phyloP scores from a whole-genome alignment of 1,140 invertebrate genomes.

The Psilanteris sp. region DNA sequence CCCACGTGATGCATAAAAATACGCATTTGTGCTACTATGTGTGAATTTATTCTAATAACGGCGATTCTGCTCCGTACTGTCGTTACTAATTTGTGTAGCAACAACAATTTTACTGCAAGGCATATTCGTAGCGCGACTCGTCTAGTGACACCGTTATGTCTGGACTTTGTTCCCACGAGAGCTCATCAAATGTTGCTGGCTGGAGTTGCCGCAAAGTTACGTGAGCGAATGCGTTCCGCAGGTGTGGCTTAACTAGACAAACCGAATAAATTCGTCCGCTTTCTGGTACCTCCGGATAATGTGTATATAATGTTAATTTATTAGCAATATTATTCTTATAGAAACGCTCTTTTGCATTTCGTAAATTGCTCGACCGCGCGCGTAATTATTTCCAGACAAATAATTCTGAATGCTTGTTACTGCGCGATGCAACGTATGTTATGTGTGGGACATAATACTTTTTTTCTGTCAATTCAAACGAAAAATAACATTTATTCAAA shows the following conservation, averaged over 20 bases:
- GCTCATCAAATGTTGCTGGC: slow-evolving; percentile 59
- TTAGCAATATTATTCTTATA: too few species aligned
- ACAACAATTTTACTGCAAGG: slow-evolving; percentile 48
- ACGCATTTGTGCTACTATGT: slow-evolving; percentile 25
- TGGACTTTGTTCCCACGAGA: slow-evolving; percentile 71
- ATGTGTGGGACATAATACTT: too few species aligned
- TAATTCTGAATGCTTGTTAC: too few species aligned
- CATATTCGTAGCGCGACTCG: slow-evolving; percentile 63
- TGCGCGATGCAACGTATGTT: too few species aligned
- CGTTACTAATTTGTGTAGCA: slow-evolving; percentile 45
- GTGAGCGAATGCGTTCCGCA: slow-evolving; percentile 45
- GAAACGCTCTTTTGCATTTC: too few species aligned
- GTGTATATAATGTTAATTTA: too few species aligned
- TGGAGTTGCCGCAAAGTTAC: slow-evolving; percentile 49
- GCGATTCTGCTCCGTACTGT: slow-evolving; percentile 46
- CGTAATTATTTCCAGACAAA: too few species aligned
- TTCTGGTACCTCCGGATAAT: too few species aligned
- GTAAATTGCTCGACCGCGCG: too few species aligned
- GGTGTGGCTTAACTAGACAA: slow-evolving; percentile 51
- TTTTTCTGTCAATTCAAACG: too few species aligned
- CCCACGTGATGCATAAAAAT: slow-evolving; percentile 10
- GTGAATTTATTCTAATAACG: slow-evolving; percentile 53
- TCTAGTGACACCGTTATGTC: slow-evolving; percentile 68
- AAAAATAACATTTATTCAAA: too few species aligned
- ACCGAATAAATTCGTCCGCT: slow-evolving; percentile 24